Base-by-base conservation (phyloP, 2,888 invertebrate species). In the Hybos culiciformis region DNA sequence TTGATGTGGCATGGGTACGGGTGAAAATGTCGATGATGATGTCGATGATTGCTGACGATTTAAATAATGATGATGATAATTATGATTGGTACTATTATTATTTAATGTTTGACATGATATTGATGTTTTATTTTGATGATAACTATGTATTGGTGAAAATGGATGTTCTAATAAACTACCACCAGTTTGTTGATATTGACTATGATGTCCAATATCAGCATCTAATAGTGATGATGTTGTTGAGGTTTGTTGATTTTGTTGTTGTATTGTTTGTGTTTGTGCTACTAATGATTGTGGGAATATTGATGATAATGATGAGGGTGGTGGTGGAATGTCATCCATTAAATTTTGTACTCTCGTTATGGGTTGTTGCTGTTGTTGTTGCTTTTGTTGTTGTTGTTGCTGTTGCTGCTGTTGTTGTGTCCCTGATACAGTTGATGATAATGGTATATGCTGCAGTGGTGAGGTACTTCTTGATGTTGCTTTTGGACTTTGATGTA, bases 401-500 rank as follows among this genome's bases (percentile, higher is more conserved):
- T n/a, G n/a, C n/a, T n/a, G n/a, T 52, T 39, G 52, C 45, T 42
- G n/a, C n/a, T n/a, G n/a, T n/a, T n/a, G n/a, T 29, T 29, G 29
- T 29, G n/a, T 29, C 12, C 29, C 29, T n/a, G 29, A 3, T 29
- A n/a, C n/a, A n/a, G 8, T 6, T n/a, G n/a, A n/a, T 6, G n/a
- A n/a, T 29, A 26, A 53, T 39, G 51, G 48, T 38, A 52, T 50
- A 40, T 67, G 67, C 46, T 67, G 66, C 59, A 67, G 59, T 31
- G 67, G 67, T 54, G 66, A 66, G 48, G 63, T 64, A 56, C 65
- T 65, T 45, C 65, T 60, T 46, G 66, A 66, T 17, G 63, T 63
- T 43, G 62, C 63, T 54, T 65, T 67, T 34, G 67, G 67, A 56
- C 66, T 67, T 44, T 66, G 62, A 51, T 67, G 67, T 55, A 66